phyloP scores from a whole-genome alignment of 2,797 vertebrate species.

The Anguilla pacifica region DNA sequence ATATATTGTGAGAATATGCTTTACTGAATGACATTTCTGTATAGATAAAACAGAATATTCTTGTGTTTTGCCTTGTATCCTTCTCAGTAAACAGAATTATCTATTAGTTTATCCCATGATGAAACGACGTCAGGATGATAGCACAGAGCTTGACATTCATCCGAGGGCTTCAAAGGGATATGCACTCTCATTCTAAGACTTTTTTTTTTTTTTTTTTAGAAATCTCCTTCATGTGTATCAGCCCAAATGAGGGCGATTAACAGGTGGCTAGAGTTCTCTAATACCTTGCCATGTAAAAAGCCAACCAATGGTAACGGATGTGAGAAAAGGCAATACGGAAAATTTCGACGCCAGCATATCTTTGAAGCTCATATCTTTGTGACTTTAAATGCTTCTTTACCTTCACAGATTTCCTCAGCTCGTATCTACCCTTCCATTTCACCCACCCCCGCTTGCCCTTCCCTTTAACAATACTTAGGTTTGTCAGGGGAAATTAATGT shows the following conservation, averaged over 20 bases:
- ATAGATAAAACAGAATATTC: slow-evolving; percentile 26
- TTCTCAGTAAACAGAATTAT: slow-evolving; percentile 25
- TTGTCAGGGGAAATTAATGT: slow-evolving; percentile 34
- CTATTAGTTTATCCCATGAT: neutral
- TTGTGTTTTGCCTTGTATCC: neutral
- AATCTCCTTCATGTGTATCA: slow-evolving; percentile 21
- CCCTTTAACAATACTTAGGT: slow-evolving; percentile 19
- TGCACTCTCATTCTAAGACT: neutral
- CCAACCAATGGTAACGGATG: slow-evolving; percentile 35
- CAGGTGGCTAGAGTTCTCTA: slow-evolving; percentile 1
- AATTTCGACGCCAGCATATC: slow-evolving; percentile 65
- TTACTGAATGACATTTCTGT: neutral
- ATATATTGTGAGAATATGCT: neutral
- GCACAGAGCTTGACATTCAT: slow-evolving; percentile 5
- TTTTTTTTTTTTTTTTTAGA: slow-evolving; percentile 10
- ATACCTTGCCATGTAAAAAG: slow-evolving; percentile 22
- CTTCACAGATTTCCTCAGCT: slow-evolving; percentile 50
- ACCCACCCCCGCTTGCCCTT: neutral
- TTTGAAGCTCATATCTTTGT: slow-evolving; percentile 68
- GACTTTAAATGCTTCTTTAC: slow-evolving; percentile 63
- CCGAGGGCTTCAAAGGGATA: slow-evolving; percentile 21
- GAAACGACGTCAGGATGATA: neutral
- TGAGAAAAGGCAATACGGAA: slow-evolving; percentile 34
- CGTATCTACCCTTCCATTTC: neutral
- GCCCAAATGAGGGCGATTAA: slow-evolving; percentile 32